Evolutionary conservation across 30 jellyfish, hydroid and myxozoan species (phyloP).

Genomic region (Aurelia sp.): DNA sequence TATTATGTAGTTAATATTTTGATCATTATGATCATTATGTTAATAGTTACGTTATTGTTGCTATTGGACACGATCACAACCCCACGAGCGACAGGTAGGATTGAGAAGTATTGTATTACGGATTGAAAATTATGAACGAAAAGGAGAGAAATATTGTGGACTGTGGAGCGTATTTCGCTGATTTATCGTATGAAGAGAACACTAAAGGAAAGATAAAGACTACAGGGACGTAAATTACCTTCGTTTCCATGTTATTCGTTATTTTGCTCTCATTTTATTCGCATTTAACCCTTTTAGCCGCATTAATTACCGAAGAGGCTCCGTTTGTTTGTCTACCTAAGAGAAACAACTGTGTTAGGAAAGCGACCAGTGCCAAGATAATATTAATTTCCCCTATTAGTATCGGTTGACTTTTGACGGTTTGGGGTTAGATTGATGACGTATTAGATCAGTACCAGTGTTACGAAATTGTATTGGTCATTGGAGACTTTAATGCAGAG

Average conservation of each 20-base stretch:
- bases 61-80: slow-evolving; percentile 9
- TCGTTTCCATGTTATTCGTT: no score
- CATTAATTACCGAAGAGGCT: no score
- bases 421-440: no score
- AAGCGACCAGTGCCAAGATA: slow-evolving; percentile 22
- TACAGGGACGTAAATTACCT: no score
- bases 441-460: no score
- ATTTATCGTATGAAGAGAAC: slow-evolving; percentile 19
- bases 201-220: background rate
- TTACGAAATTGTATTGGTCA: no score
- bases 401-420: no score
- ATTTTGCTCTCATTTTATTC: no score
- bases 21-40: slow-evolving; percentile 1
- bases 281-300: no score
- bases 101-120: slow-evolving; percentile 14
- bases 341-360: background rate
- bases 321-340: no score
- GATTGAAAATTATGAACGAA: slow-evolving; percentile 8
- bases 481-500: no score
- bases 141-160: slow-evolving; percentile 15
- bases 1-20: background rate
- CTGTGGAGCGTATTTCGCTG: slow-evolving; percentile 7
- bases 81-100: slow-evolving; percentile 25
- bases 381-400: background rate
- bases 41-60: background rate